These are phyloP conservation scores for Leptobrachium leishanense DNA, from an alignment of 2,113 vertebrate species.

Conservation along the genomic window DNA sequence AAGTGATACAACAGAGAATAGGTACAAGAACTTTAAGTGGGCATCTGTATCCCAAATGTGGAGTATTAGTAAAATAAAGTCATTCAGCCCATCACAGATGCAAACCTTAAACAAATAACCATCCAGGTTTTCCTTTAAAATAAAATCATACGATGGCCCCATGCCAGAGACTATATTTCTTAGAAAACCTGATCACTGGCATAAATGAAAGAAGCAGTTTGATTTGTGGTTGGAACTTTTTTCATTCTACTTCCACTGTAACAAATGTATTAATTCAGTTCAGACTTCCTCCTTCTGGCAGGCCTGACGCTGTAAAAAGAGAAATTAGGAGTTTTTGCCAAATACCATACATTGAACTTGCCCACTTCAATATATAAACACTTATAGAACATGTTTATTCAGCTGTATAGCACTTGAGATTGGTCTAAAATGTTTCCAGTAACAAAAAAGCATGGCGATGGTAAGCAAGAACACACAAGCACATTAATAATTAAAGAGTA, in stretches of 20 bases:
- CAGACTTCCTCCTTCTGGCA: conserved; percentile 82
- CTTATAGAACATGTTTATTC: conserved; percentile 86
- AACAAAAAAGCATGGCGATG: conserved; percentile 66
- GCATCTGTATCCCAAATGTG: conserved; percentile 56
- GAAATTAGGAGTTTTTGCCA: conserved; percentile 81
- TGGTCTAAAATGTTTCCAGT: conserved; percentile 83
- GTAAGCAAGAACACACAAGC: conserved; percentile 51
- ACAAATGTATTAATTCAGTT: conserved; percentile 87
- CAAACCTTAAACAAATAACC: conserved; percentile 73
- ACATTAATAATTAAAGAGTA: conserved; percentile 65
- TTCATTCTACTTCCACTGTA: conserved; percentile 82
- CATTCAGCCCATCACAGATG: conserved; percentile 62
- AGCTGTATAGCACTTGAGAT: conserved; percentile 81
- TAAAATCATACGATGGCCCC: conserved; percentile 68
- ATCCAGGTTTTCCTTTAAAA: conserved; percentile 71
- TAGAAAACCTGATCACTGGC: conserved; percentile 77
- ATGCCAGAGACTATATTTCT: conserved; percentile 75
- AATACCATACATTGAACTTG: conserved; percentile 85
- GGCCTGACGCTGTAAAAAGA: conserved; percentile 77
- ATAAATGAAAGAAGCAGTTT: conserved; percentile 81
- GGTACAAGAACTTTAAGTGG: not conserved
- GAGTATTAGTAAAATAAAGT: conserved; percentile 42
- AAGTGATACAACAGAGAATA: conserved; percentile 22
- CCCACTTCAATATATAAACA: conserved; percentile 87
- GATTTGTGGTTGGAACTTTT: conserved; percentile 79